Percentiles rank a stretch among this genome's conserved stretches.
Conservation (phyloP, 2,113 vertebrate species). For the Thalassoma bifasciatum region DNA sequence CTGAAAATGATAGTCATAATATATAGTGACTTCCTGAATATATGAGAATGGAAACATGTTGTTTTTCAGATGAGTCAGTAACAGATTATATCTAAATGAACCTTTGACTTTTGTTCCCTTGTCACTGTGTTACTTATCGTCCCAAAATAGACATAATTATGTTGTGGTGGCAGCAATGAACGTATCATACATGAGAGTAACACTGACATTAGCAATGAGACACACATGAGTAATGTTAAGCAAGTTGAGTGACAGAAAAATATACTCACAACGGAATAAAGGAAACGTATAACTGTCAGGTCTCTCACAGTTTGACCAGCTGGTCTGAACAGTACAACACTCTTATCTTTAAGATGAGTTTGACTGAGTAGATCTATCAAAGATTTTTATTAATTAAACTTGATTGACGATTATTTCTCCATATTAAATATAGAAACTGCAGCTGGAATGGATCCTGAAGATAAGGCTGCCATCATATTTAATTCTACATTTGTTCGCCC, state of each 20-base stretch:
- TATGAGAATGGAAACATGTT: too few relatives aligned
- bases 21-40: too few relatives aligned
- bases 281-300: not conserved
- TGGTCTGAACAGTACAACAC: not conserved
- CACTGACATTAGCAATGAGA: not conserved
- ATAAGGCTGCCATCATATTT: not conserved
- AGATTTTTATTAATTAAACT: too few relatives aligned
- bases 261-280: not conserved
- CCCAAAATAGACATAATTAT: not conserved
- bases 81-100: not conserved
- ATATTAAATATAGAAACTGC: too few relatives aligned
- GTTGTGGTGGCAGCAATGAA: not conserved
- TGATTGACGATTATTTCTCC: too few relatives aligned
- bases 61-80: too few relatives aligned
- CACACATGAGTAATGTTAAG: not conserved
- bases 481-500: conserved; percentile 56
- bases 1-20: too few relatives aligned
- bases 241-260: not conserved
- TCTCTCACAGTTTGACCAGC: not conserved
- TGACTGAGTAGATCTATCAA: too few relatives aligned
- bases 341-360: not conserved
- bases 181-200: not conserved
- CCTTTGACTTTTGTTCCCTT: not conserved
- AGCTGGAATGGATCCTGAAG: conserved; percentile 2
- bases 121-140: not conserved